Conservation (phyloP, 2,888 invertebrate species). For the Drosophila fulvimacula region DNA sequence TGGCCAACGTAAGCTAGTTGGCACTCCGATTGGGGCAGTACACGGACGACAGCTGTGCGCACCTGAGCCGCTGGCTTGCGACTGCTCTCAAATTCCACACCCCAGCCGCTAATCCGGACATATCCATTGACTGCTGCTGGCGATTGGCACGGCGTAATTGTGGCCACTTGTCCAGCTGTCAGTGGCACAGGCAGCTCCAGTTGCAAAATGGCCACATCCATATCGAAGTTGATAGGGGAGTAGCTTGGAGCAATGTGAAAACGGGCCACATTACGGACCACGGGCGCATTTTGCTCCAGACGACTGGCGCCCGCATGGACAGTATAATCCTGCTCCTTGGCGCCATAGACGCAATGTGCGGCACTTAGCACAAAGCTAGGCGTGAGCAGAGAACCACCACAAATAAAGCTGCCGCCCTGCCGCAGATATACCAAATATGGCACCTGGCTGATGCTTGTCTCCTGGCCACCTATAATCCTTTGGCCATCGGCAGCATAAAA, state of each 20-base stretch:
- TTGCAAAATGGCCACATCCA: conserved; percentile 80
- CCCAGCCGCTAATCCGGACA: conserved; percentile 81
- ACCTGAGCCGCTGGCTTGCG: conserved; percentile 68
- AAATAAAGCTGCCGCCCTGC: conserved; percentile 67
- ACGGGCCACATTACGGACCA: conserved; percentile 41
- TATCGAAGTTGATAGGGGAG: conserved; percentile 64
- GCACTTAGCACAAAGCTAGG: conserved; percentile 78
- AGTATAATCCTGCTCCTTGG: conserved; percentile 51
- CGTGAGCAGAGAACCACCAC: conserved; percentile 81
- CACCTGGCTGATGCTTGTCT: conserved; percentile 67
- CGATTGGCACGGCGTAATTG: conserved; percentile 60
- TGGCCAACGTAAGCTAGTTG: conserved; percentile 51
- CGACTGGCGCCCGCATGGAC: conserved; percentile 74
- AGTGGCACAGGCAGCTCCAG: conserved; percentile 39
- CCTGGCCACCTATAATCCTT: conserved; percentile 74
- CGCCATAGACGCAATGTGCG: conserved; percentile 77
- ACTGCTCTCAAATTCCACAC: conserved; percentile 64
- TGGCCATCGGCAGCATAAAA: conserved; percentile 18
- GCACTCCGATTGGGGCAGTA: conserved; percentile 66
- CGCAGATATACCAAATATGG: conserved; percentile 80
- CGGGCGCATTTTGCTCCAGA: conserved; percentile 55
- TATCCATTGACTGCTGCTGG: conserved; percentile 57
- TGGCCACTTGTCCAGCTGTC: conserved; percentile 45
- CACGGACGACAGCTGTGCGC: conserved; percentile 69
- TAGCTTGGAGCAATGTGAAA: conserved; percentile 55